A percentile compares a stretch with the other conserved stretches of the same genome.
Evolutionary conservation across 2,888 invertebrate species (phyloP).

Genomic region (Cataglyphis albicans): DNA sequence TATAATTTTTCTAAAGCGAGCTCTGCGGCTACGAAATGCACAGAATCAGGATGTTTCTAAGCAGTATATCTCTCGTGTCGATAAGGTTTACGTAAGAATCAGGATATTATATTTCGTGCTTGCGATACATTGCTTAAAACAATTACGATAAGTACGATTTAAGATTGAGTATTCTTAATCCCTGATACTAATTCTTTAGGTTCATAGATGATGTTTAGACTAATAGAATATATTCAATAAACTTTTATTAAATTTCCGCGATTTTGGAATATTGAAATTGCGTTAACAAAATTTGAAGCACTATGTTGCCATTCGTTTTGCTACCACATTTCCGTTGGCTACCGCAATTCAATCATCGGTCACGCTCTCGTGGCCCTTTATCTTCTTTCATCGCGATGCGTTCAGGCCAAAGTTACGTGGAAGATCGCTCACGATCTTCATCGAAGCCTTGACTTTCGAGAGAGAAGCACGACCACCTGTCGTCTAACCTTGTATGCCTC

Average conservation of each 20-base stretch:
- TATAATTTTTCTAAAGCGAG: conserved; percentile 30
- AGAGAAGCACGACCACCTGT: conserved; percentile 73
- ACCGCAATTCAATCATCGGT: conserved; percentile 46
- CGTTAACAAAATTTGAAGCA: conserved; percentile 19
- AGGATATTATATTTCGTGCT: conserved; percentile 49
- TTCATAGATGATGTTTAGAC: not conserved
- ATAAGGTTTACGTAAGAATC: conserved; percentile 49
- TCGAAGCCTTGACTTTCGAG: conserved; percentile 64
- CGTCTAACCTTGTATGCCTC: conserved; percentile 66
- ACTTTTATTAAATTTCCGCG: conserved; percentile 17
- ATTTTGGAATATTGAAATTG: not conserved
- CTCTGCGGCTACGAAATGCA: conserved; percentile 21
- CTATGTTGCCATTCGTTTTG: conserved; percentile 27
- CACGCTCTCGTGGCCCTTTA: conserved; percentile 36
- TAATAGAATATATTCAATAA: not conserved
- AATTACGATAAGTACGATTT: conserved; percentile 52
- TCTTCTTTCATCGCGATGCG: conserved; percentile 50
- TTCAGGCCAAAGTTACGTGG: conserved; percentile 46
- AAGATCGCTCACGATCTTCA: conserved; percentile 61
- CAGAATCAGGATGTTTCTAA: conserved; percentile 62
- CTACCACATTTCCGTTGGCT: conserved; percentile 44
- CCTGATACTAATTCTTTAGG: not conserved
- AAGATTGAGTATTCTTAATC: not conserved
- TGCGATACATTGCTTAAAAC: conserved; percentile 28
- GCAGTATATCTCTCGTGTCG: conserved; percentile 62